phyloP scores from a whole-genome alignment of 2,113 vertebrate species.

The Archilochus colubris region DNA sequence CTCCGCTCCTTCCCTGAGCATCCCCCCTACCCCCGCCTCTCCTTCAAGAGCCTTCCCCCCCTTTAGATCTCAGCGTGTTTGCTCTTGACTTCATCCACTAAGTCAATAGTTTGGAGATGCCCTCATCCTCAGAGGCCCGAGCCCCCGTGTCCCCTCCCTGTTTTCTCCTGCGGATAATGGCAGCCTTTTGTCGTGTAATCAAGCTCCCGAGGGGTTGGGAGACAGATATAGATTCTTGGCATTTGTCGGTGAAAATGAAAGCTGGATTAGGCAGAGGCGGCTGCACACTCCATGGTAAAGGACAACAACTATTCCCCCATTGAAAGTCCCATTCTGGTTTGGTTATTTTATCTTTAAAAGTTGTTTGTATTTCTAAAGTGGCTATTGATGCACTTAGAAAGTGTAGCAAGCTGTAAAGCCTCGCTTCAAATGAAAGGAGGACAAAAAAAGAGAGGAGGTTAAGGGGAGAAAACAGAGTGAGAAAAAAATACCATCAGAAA shows the following conservation, averaged over 20 bases:
- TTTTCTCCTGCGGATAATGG: slow-evolving; percentile 85
- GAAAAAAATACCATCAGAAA: neutral
- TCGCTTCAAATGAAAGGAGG: slow-evolving; percentile 44
- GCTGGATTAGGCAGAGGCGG: slow-evolving; percentile 91
- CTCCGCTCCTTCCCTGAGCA: slow-evolving; percentile 32
- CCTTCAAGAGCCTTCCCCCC: neutral
- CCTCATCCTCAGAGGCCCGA: slow-evolving; percentile 66
- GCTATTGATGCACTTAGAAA: slow-evolving; percentile 65
- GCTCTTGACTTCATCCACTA: slow-evolving; percentile 83
- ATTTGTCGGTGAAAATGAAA: slow-evolving; percentile 97
- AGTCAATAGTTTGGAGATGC: slow-evolving; percentile 82
- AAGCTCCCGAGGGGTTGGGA: slow-evolving; percentile 90
- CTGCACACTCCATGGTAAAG: slow-evolving; percentile 90
- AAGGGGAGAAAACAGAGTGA: slow-evolving; percentile 35
- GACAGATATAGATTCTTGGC: slow-evolving; percentile 90
- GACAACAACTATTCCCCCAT: slow-evolving; percentile 85
- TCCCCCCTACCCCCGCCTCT: neutral
- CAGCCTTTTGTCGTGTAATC: slow-evolving; percentile 94
- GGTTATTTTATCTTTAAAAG: slow-evolving; percentile 84
- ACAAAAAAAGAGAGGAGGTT: neutral
- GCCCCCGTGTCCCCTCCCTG: slow-evolving; percentile 74
- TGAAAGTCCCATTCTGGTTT: slow-evolving; percentile 80
- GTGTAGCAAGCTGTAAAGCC: slow-evolving; percentile 64
- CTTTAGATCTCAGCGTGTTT: slow-evolving; percentile 66
- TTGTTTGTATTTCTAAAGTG: slow-evolving; percentile 88